Conservation (phyloP, 2,888 invertebrate genomes). For the Electrophaes corylata region DNA sequence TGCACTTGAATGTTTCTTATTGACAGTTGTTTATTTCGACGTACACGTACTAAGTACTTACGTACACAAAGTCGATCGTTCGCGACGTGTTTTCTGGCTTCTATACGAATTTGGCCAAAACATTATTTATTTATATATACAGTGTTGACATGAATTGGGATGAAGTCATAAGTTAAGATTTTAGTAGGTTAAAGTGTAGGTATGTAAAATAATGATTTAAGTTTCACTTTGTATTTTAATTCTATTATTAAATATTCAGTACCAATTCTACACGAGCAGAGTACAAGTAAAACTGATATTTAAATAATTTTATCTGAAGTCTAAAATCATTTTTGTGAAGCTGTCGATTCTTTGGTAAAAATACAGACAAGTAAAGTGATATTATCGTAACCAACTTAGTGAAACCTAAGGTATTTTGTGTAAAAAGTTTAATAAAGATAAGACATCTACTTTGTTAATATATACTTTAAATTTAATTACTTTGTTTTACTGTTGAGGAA, state of each 20-base stretch:
- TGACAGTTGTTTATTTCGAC: neutral
- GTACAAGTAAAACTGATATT: neutral
- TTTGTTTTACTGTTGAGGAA: slow-evolving; percentile 19
- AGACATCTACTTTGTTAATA: slow-evolving; percentile 52
- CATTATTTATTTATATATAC: slow-evolving; percentile 2
- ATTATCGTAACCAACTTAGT: slow-evolving; percentile 18
- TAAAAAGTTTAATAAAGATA: slow-evolving; percentile 51
- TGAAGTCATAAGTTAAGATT: slow-evolving; percentile 16
- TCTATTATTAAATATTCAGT: neutral
- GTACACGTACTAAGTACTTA: too few species aligned
- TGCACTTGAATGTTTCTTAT: neutral
- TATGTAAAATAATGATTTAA: slow-evolving; percentile 9
- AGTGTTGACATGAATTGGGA: slow-evolving; percentile 13
- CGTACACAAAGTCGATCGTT: too few species aligned
- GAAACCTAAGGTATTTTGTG: slow-evolving; percentile 44
- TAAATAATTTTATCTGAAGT: neutral
- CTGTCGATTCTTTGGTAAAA: slow-evolving; percentile 13
- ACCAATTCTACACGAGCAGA: neutral
- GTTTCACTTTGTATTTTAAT: neutral
- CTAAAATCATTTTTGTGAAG: neutral
- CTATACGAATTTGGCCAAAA: neutral
- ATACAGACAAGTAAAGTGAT: slow-evolving; percentile 23
- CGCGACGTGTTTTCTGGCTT: neutral
- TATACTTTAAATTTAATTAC: slow-evolving; percentile 39
- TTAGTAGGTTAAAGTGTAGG: slow-evolving; percentile 22